Base-by-base conservation (phyloP, 92 coral and sea anemone species). In the Chrysogorgia sp. region DNA sequence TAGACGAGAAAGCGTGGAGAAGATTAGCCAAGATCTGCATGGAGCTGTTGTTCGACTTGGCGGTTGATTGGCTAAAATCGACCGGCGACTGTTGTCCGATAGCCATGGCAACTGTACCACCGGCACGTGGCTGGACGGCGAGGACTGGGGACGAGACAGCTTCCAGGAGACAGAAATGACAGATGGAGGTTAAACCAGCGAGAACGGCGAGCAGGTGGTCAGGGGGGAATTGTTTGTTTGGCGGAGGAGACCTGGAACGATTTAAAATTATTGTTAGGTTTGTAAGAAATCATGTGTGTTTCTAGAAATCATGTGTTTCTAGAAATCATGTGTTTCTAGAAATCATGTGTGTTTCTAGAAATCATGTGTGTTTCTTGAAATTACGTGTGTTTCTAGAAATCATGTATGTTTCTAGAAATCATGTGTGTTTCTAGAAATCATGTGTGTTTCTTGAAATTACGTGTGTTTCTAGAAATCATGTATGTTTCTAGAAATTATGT, bases 1-100 rank as follows among this genome's bases (percentile, higher is more conserved):
- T 96, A 8, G 90, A 87, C 19, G 98, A 94, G 82, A 94, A 94
- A 10, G 97, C 98, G 63, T 94, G 98, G 19, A 94, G 92, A 43
- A 94, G 86, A 76, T 94, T 94, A 50, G 92, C 89, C 81, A 94
- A 94, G 74, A 94, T 93, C 58, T 93, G 97, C 2, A 67, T 86
- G 26, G 96, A 88, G 67, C 89, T 81, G 20, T 80, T 59, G 22
- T 86, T 60, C n/a, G n/a, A n/a, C n/a, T n/a, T 22, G 91, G 85
- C 68, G 84, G 97, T 61, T 48, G 58, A 78, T 59, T 79, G 66
- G 43, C 60, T 35, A 84, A 92, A 26, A 81, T 65, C 26, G 64
- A 63, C 13, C 45, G 63, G 63, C 34, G 14, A 68, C 45, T 10
- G 15, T 7, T 14, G 63, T 23, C 29, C 63, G 17, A 3, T 47